phyloP scores from a whole-genome alignment of 2,888 invertebrate species.

The Bombyx huttoni region DNA sequence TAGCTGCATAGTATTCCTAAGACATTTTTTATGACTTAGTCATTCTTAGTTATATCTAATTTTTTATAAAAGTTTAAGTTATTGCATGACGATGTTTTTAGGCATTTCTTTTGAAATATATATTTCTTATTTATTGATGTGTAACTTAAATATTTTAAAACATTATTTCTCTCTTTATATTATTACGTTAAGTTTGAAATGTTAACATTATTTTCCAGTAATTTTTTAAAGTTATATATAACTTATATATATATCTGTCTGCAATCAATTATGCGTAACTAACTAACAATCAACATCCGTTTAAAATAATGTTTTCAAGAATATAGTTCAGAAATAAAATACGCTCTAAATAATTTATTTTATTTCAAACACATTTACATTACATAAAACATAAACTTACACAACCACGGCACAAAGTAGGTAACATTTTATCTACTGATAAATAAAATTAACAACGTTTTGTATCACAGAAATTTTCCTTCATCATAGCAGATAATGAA shows the following conservation, averaged over 20 bases:
- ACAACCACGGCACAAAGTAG: background rate
- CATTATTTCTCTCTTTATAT: background rate
- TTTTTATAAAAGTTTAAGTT: background rate
- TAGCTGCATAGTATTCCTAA: background rate
- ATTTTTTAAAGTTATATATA: background rate
- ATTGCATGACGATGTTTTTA: background rate
- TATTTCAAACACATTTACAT: background rate
- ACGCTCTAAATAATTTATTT: background rate
- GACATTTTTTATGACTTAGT: background rate
- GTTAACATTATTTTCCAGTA: background rate
- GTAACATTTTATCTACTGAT: background rate
- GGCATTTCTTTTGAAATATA: no score
- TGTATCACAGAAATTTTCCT: background rate
- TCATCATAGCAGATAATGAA: background rate
- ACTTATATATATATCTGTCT: background rate
- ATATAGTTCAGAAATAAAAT: background rate
- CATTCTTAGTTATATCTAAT: background rate
- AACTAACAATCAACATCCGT: background rate
- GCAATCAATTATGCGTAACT: no score
- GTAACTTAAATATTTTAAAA: background rate
- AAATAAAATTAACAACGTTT: background rate
- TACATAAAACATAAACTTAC: background rate
- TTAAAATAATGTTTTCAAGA: background rate
- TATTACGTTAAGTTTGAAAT: background rate
- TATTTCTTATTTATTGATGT: no score